These are phyloP conservation scores for Corvus cornix DNA, from an alignment of 2,113 vertebrate genomes.

Conservation along the genomic window DNA sequence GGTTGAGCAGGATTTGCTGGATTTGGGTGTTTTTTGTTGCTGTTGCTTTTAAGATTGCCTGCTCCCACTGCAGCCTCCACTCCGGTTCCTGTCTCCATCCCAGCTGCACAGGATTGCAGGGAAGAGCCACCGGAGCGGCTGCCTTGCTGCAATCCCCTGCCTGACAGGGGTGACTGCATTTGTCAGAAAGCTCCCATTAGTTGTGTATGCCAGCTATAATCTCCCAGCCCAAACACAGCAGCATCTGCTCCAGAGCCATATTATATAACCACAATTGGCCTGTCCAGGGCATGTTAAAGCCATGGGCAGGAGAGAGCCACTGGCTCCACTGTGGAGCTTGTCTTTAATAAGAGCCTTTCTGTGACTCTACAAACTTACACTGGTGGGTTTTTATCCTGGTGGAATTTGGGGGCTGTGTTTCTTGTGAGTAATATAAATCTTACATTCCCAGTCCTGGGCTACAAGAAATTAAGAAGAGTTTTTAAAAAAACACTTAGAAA, in stretches of 20 bases:
- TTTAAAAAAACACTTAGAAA: neutral
- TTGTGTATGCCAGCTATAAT: slow-evolving; percentile 62
- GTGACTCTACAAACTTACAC: neutral
- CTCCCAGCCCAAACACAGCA: slow-evolving; percentile 5
- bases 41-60: neutral
- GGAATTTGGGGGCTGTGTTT: neutral
- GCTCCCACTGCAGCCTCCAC: accelerated
- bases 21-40: neutral
- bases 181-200: slow-evolving; percentile 61
- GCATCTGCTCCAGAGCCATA: slow-evolving; percentile 54
- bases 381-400: neutral
- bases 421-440: neutral
- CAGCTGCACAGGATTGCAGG: neutral
- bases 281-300: neutral
- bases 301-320: neutral
- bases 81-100: accelerated
- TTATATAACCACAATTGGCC: slow-evolving; percentile 67
- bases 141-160: neutral
- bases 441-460: neutral
- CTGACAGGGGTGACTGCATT: neutral
- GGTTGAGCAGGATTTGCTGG: neutral
- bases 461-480: neutral
- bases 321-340: neutral
- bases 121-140: neutral
- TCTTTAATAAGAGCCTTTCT: neutral